phyloP scores from a whole-genome alignment of 2,113 vertebrate species.

The Patagioenas fasciata region DNA sequence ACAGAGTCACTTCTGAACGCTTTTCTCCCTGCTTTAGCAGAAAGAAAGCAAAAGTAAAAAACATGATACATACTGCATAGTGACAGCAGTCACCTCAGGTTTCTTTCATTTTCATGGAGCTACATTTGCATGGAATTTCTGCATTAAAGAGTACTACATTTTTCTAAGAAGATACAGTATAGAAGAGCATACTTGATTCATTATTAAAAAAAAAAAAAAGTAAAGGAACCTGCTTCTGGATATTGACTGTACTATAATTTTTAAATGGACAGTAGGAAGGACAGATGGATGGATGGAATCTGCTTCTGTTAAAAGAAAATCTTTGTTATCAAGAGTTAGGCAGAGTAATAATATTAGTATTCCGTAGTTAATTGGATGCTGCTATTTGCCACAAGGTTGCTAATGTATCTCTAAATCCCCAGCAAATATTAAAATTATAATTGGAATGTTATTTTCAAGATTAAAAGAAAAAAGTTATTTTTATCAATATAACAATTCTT shows the following conservation, averaged over 20 bases:
- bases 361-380: not conserved
- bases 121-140: not conserved
- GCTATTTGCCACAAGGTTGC: not conserved
- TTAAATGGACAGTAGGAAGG: not conserved
- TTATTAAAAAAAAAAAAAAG: not conserved
- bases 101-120: not conserved
- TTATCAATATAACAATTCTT: not conserved
- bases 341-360: not conserved
- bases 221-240: conserved; percentile 1
- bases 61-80: not conserved
- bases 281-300: not conserved
- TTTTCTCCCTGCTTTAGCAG: conserved; percentile 93
- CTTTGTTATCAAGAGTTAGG: not conserved
- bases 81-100: not conserved
- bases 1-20: conserved; percentile 92
- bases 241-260: not conserved
- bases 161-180: not conserved
- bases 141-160: not conserved
- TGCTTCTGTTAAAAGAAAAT: conserved; percentile 15
- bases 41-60: not conserved
- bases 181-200: not conserved
- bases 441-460: not conserved
- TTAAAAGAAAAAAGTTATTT: not conserved
- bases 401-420: not conserved
- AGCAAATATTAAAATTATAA: not conserved